phyloP scores from a whole-genome alignment of 2,113 vertebrate species.

The Rhea pennata region DNA sequence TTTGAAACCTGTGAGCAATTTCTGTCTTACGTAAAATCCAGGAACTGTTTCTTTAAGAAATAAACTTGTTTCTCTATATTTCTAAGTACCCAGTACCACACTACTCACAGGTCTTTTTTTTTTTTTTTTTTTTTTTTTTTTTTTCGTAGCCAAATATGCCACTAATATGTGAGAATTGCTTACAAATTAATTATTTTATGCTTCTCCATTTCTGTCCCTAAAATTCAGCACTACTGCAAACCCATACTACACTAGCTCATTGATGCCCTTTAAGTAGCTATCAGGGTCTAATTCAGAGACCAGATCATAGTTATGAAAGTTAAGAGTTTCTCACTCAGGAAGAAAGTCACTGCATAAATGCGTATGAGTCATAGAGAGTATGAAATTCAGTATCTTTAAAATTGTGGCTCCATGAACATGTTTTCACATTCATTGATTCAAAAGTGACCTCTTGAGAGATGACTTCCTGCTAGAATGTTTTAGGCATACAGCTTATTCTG shows the following conservation, averaged over 20 bases:
- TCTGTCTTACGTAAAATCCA: neutral
- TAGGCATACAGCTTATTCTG: too few species aligned
- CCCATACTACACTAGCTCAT: neutral
- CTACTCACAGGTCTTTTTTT: neutral
- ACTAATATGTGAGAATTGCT: neutral
- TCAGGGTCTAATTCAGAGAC: neutral
- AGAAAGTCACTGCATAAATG: too few species aligned
- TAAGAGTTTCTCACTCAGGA: too few species aligned
- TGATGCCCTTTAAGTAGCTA: neutral
- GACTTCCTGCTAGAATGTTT: too few species aligned
- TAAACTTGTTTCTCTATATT: neutral
- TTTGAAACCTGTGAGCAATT: rapidly evolving
- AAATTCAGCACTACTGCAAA: neutral
- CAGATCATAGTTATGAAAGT: neutral
- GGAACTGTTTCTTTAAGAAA: neutral
- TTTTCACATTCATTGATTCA: too few species aligned
- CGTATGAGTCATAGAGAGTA: too few species aligned
- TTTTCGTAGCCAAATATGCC: too few species aligned
- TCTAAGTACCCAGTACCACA: neutral
- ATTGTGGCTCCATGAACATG: too few species aligned
- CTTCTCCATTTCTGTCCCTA: neutral
- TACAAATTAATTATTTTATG: neutral
- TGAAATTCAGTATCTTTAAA: too few species aligned
- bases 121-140: too few species aligned
- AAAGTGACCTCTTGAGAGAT: too few species aligned